These are phyloP conservation scores for Tiaroga cobitis DNA, from an alignment of 2,797 vertebrate genomes.

Conservation along the genomic window DNA sequence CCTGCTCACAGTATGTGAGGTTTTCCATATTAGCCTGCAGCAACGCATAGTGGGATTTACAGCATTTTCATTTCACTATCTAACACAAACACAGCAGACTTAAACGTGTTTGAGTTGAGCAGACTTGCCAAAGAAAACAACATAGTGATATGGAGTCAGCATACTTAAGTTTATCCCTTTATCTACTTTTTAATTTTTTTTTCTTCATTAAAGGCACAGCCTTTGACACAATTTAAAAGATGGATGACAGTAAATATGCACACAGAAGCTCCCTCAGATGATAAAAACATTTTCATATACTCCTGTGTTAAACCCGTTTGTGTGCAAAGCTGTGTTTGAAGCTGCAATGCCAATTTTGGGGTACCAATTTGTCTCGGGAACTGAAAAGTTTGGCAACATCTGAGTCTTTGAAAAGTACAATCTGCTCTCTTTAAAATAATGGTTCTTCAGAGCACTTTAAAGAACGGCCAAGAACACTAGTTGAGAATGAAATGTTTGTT, in stretches of 20 bases:
- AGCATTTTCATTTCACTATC: not conserved
- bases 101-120: not conserved
- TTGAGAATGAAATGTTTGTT: not conserved
- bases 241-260: conserved; percentile 6
- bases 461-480: not conserved
- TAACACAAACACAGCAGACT: conserved; percentile 6
- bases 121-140: conserved; percentile 3
- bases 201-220: conserved; percentile 1
- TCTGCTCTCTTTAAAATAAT: not conserved
- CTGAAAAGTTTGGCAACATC: not conserved
- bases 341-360: not conserved
- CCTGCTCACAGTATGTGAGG: conserved; percentile 19
- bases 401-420: conserved; percentile 8
- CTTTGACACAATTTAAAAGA: conserved; percentile 20
- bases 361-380: not conserved
- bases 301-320: not conserved
- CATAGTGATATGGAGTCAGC: conserved; percentile 21
- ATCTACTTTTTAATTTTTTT: not conserved
- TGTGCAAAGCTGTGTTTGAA: conserved; percentile 26
- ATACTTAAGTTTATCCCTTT: conserved; percentile 1
- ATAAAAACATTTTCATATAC: not conserved
- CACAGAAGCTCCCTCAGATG: not conserved
- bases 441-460: not conserved
- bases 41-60: conserved; percentile 24
- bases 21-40: conserved; percentile 31